Evolutionary conservation across 1,140 invertebrate genomes (phyloP), one percentile per base, ranked within the genome.

Genomic region (Pseudobourletiella spinata): DNA sequence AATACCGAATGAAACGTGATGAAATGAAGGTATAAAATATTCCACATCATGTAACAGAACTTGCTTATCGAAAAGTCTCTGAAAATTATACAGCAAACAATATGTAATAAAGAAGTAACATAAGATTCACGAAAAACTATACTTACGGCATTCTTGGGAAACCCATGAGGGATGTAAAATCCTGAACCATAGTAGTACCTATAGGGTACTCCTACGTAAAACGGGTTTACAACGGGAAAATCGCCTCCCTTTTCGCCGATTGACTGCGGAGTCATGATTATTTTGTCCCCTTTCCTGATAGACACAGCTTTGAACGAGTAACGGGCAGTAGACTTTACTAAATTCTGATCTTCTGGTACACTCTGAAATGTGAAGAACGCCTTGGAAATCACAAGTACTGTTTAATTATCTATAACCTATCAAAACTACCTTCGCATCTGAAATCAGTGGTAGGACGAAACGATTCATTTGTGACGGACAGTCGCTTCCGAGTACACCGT

Each of bases 201-300:
- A 61, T 78, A 75, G 61, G 74, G 72, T 57, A 61, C 67, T 0
- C 72, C 73, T 58, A 72, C 71, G 54, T 63, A 74, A 25, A 62
- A 65, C 44, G 55, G 63, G 59, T 78, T 77, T 3, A 78, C 73
- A 6, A 66, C 67, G 30, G 76, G 77, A 46, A 77, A 56, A 16
- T 73, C 72, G 35, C 67, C 66, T 30, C 68, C 67, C 14, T 61
- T 63, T 48, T 67, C 60, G 14, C 59, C 46, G 1, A 72, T 48
- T 15, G 51, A n/a, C 43, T 69, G 50, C 22, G 63, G 59, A 1
- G 60, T 67, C 6, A 73, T n/a, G 11, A 65, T 55, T 18, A 73
- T 71, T 20, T 54, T 46, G 24, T 68, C 63, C 29, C 65, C 68
- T 51, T 52, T 58, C 42, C 58, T 59, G 11, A 62, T 54, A 16